Base-by-base conservation (phyloP, 2,888 invertebrate genomes). In the Ichneumoninae sp. region DNA sequence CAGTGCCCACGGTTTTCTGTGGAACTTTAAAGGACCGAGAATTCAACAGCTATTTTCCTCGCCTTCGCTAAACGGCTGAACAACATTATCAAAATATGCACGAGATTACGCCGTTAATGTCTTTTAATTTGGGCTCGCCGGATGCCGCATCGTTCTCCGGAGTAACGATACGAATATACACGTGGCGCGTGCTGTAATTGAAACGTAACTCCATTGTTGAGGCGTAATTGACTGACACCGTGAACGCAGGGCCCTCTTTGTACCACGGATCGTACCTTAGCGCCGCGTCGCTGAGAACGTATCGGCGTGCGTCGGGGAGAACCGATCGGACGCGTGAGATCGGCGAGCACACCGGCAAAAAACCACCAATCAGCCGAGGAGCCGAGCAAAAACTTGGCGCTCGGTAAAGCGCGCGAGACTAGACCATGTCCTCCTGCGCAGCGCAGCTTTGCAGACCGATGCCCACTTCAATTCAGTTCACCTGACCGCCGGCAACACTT, bases 191-290 rank as follows among this genome's bases (percentile, higher is more conserved):
- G 89, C 89, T 90, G 90, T 92, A 92, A 93, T 93, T 93, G 93
- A 92, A 93, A 93, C 91, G 92, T 93, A 92, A 92, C 89, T 88
- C 90, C 90, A 92, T 93, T 93, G 93, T 93, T 92, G 89, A 89
- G 90, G 89, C 89, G 89, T 92, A 92, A 93, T 93, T 92, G 92
- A 92, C 91, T 91, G 90, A 90, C 91, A 91, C 90, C 88, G 88
- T 90, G 90, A 89, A 89, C 78, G 87, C 60, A 62, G 62, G 44
- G 22, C 30, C 26, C 33, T 60, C 72, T 77, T 66, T 52, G 70
- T 50, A 66, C 36, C 19, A 76, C 83, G 26, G 76, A 54, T 75
- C 85, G 85, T 82, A 78, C 81, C 87, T 87, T 71, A 66, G 83
- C 84, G 82, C 80, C 82, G 85, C 40, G 76, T 83, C 78, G 83